These are phyloP conservation scores for Austrolebias charrua DNA, from an alignment of 2,797 vertebrate genomes.

Conservation along the genomic window DNA sequence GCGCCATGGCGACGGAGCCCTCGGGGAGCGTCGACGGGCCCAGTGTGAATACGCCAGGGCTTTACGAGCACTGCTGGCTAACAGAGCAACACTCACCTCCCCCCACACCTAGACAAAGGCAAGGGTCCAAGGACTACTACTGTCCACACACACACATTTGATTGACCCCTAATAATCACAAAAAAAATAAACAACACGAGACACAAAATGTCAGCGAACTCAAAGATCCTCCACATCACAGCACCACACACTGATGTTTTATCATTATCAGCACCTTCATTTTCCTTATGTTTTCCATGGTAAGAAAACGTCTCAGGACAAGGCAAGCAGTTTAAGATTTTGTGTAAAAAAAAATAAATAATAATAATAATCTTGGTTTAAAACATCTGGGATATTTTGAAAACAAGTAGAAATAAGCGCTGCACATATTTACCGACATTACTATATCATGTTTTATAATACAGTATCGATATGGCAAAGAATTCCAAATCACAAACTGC, in stretches of 20 bases:
- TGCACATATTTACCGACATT: too few species aligned
- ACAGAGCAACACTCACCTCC: conserved; percentile 71
- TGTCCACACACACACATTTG: conserved; percentile 51
- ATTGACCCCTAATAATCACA: conserved; percentile 56
- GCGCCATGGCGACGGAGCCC: conserved; percentile 67
- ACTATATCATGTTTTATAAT: too few species aligned
- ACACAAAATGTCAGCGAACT: conserved; percentile 56
- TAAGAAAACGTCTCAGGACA: conserved; percentile 47
- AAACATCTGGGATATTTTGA: too few species aligned
- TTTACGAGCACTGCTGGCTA: conserved; percentile 72
- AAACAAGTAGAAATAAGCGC: too few species aligned
- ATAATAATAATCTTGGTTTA: too few species aligned
- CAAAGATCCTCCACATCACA: conserved; percentile 27
- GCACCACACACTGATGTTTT: conserved; percentile 22
- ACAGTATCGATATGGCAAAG: too few species aligned
- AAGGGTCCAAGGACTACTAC: conserved; percentile 68
- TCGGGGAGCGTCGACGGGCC: conserved; percentile 64
- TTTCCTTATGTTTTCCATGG: conserved; percentile 57
- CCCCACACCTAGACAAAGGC: conserved; percentile 78
- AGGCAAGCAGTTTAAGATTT: conserved; percentile 13
- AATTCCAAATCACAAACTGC: too few species aligned
- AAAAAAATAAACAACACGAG: conserved; percentile 37
- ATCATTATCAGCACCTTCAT: conserved; percentile 28
- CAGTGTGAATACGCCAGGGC: conserved; percentile 67
- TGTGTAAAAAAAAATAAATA: too few species aligned